Conservation (phyloP, 2,113 vertebrate species). For the Eira barbara region DNA sequence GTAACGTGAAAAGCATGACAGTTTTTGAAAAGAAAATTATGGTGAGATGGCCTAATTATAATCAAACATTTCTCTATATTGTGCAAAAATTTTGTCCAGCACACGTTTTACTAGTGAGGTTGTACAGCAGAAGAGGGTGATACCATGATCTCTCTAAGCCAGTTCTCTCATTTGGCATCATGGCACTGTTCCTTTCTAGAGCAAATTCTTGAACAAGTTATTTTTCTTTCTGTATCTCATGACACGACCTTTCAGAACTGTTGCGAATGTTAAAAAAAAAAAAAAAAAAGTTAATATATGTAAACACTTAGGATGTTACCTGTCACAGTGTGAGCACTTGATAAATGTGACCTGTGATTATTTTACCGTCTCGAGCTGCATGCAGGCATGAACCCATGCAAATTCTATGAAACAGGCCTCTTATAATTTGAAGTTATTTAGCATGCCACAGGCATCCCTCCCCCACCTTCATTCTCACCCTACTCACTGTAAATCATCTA, state of each 20-base stretch:
- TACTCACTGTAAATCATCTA: not conserved
- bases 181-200: not conserved
- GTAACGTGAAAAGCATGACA: not conserved
- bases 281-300: not conserved
- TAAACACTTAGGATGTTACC: not conserved
- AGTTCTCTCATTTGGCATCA: not conserved
- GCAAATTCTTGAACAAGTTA: not conserved
- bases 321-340: not conserved
- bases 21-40: not conserved
- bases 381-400: not conserved
- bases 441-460: not conserved
- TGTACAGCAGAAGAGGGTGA: not conserved
- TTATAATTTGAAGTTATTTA: not conserved
- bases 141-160: not conserved
- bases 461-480: too few species aligned
- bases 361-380: not conserved
- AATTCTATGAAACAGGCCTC: not conserved
- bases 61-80: not conserved
- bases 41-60: not conserved
- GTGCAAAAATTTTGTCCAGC: not conserved
- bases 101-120: not conserved
- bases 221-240: not conserved
- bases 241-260: not conserved
- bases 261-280: not conserved
- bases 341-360: not conserved